These are phyloP conservation scores for Apamea epomidion DNA, from an alignment of 2,888 invertebrate species.

Conservation along the genomic window DNA sequence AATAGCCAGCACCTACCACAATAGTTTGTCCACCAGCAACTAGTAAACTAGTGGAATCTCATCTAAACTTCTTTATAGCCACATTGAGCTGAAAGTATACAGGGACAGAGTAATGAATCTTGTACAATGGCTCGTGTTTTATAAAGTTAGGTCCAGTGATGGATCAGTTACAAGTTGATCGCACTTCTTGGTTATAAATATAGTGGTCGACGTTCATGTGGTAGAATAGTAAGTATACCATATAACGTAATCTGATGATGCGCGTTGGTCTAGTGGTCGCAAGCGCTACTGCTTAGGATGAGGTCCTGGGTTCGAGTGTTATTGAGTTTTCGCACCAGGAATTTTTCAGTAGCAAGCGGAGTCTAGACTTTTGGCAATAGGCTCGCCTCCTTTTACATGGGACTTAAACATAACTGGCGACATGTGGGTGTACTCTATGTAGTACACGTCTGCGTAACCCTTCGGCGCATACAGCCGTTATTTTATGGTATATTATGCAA, in stretches of 20 bases:
- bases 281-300: no score
- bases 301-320: background rate
- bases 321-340: background rate
- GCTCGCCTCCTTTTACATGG: background rate
- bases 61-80: slow-evolving; percentile 40
- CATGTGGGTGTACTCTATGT: background rate
- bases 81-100: slow-evolving; percentile 11
- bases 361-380: background rate
- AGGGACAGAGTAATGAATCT: slow-evolving; percentile 33
- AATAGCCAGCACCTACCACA: slow-evolving; percentile 14
- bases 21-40: slow-evolving; percentile 28
- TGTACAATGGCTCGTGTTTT: slow-evolving; percentile 24
- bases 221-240: no score
- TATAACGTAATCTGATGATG: background rate
- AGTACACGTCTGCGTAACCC: background rate
- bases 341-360: background rate
- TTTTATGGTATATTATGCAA: background rate
- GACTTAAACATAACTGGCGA: background rate
- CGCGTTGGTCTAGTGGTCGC: background rate
- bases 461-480: background rate
- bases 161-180: slow-evolving; percentile 25
- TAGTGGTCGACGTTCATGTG: background rate
- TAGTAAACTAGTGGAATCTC: slow-evolving; percentile 43
- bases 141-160: slow-evolving; percentile 27
- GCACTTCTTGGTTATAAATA: slow-evolving; percentile 3